A percentile compares a stretch with the other conserved stretches of the same genome.
These are phyloP conservation scores for Pheosia tremula DNA, from an alignment of 2,888 invertebrate species.

Conservation along the genomic window DNA sequence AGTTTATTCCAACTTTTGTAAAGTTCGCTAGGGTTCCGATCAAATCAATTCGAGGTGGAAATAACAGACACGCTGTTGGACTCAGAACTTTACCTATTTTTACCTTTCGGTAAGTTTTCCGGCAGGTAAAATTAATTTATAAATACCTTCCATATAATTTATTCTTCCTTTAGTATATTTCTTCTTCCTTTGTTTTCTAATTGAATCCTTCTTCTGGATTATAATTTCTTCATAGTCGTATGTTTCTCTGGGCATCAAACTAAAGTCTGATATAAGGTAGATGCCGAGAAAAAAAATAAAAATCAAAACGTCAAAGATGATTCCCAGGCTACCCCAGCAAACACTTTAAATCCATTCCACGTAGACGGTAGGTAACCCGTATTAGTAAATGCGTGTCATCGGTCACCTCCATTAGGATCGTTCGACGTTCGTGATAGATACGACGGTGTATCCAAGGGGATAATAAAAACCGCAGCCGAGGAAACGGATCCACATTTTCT, in stretches of 20 bases:
- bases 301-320: not conserved
- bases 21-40: constrained; percentile 67
- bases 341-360: constrained; percentile 16
- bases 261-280: not conserved
- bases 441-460: constrained; percentile 41
- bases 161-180: no score
- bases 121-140: constrained; percentile 52
- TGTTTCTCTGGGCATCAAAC: not conserved
- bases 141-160: constrained; percentile 1
- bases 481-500: constrained; percentile 65
- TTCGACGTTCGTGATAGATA: constrained; percentile 38
- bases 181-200: constrained; percentile 22
- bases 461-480: constrained; percentile 56
- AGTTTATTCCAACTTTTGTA: constrained; percentile 65
- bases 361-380: constrained; percentile 25
- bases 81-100: constrained; percentile 60
- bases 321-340: not conserved
- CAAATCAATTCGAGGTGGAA: constrained; percentile 73
- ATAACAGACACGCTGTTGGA: constrained; percentile 66
- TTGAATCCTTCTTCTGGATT: constrained; percentile 15
- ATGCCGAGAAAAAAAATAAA: not conserved
- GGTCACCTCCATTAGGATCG: constrained; percentile 42
- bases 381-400: constrained; percentile 44
- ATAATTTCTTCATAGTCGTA: not conserved
- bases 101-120: constrained; percentile 46